phyloP scores from a whole-genome alignment of 2,888 invertebrate genomes.

The Pachymerium ferrugineum region DNA sequence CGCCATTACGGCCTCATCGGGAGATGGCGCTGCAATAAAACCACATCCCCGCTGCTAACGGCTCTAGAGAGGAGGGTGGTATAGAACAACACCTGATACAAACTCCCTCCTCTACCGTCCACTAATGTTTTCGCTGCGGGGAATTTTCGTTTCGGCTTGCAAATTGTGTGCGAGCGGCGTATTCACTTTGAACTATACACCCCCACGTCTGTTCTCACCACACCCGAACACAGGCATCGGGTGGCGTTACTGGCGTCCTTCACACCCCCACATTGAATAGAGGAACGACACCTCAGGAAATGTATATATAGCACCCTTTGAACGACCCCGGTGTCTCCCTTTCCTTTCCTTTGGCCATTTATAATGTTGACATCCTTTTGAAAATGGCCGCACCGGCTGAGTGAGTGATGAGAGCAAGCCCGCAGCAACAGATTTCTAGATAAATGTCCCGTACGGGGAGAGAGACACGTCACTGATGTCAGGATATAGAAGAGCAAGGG shows the following conservation, averaged over 20 bases:
- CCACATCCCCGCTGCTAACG: constrained; percentile 8
- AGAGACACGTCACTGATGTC: not conserved
- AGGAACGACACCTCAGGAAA: not conserved
- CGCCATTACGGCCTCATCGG: constrained; percentile 30
- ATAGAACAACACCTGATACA: not conserved
- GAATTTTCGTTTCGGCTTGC: not conserved
- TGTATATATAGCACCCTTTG: not conserved
- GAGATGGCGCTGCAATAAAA: constrained; percentile 16
- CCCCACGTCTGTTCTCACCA: not conserved
- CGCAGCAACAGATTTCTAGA: not conserved
- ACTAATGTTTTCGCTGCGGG: constrained; percentile 3
- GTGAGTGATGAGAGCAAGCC: not conserved
- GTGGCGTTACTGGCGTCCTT: not conserved
- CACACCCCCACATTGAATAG: not conserved
- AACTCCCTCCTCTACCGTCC: not conserved
- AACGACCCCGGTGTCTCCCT: not conserved
- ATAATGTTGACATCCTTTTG: not conserved
- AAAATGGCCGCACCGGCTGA: not conserved
- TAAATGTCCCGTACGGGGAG: not conserved
- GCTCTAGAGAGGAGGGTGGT: not conserved
- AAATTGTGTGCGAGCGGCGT: not conserved
- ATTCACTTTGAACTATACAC: not conserved
- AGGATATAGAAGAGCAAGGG: not conserved
- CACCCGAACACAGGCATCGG: not conserved
- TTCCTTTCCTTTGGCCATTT: not conserved